Evolutionary conservation across 2,113 vertebrate genomes (phyloP), one percentile per base, ranked within the genome.

Genomic region (Paraplagusia blochii): DNA sequence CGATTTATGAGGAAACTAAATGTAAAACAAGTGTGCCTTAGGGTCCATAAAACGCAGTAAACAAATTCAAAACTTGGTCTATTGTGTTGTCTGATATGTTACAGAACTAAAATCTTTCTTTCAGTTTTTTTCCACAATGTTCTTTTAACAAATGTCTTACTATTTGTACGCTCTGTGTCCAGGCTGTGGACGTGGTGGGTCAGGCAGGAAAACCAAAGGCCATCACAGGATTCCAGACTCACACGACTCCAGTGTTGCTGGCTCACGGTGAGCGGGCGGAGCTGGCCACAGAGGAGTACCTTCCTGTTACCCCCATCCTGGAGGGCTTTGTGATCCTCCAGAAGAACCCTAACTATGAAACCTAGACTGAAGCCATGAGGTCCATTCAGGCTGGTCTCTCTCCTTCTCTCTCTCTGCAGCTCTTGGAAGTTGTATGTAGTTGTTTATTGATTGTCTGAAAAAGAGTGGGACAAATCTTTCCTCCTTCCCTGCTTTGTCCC

Each of bases 171-270:
- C 16, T 69, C 0, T 29, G 57, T 61, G 53, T 10, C 0, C 72
- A 99, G 97, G 97, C 97, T 3, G 97, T 99, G 68, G 97, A 98
- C 18, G 97, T 99, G 45, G 97, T 99, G 43, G 97, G 96, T 67
- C 97, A 99, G 80, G 97, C 97, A 0, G 97, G 97, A 7, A 98
- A 98, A 65, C 97, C 97, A 5, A 99, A 99, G 80, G 95, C 97
- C 66, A 99, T 99, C 88, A 99, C 97, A 0, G 97, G 97, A 33
- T 99, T 99, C 86, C 97, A 99, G 92, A 99, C 97, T n/a, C 97
- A 99, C 83, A 99, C 97, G 13, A 99, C 97, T 0, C 97, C 97
- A 0, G 97, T 99, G 81, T 71, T 99, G 82, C 76, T 99, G 88
- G 97, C 97, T 0, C 97, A 99, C 0, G 97, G 97, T 0, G 96